A percentile compares a stretch with the other conserved stretches of the same genome.
Conservation (phyloP, 2,797 vertebrate genomes). For the Semaprochilodus insignis region DNA sequence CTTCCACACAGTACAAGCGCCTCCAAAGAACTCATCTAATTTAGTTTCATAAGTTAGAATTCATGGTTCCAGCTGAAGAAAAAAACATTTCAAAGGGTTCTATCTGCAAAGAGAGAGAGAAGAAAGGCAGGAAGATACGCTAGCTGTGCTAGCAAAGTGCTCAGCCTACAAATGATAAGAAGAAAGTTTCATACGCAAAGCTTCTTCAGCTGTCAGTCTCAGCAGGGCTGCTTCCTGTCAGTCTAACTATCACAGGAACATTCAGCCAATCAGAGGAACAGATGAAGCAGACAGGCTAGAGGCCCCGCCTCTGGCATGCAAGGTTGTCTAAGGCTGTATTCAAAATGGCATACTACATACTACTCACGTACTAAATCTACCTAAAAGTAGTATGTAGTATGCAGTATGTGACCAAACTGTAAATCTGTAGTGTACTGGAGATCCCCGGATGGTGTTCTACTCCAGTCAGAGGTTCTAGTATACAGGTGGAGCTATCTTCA, state of each 20-base stretch:
- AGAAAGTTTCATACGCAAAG: neutral
- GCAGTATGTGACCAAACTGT: too few relatives aligned
- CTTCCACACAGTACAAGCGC: neutral
- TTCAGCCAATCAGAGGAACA: neutral
- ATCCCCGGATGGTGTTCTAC: too few relatives aligned
- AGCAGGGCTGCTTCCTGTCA: neutral
- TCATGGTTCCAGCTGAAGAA: neutral
- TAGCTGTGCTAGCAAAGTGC: neutral
- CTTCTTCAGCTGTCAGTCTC: conserved; percentile 21
- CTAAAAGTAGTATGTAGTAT: too few relatives aligned
- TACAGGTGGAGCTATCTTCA: too few relatives aligned
- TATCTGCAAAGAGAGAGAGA: neutral
- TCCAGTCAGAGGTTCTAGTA: too few relatives aligned
- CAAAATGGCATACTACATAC: too few relatives aligned
- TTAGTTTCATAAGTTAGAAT: neutral
- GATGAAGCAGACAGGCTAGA: neutral
- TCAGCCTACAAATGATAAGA: neutral
- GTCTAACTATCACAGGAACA: neutral
- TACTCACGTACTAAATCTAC: too few relatives aligned
- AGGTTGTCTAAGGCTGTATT: neutral
- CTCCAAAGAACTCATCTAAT: neutral
- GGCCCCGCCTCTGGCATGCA: neutral
- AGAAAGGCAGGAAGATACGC: neutral
- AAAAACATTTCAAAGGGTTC: conserved; percentile 6
- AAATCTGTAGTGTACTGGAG: too few relatives aligned